Conservation (phyloP, 2,797 vertebrate species). For the Atherinosoma microstoma region DNA sequence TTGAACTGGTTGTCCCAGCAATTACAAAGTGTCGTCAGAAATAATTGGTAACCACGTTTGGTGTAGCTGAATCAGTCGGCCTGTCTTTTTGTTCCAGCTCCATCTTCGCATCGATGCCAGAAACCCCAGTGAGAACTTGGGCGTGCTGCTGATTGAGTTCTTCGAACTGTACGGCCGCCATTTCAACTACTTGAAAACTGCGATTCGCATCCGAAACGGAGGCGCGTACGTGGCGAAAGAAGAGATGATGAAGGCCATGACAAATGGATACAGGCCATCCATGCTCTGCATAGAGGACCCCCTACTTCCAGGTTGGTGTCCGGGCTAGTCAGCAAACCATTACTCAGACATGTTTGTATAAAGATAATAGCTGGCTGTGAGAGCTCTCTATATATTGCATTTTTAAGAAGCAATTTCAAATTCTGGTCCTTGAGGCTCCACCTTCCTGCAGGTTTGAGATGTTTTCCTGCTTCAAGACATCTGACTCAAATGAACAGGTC, state of each 20-base stretch:
- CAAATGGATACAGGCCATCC: conserved; percentile 93
- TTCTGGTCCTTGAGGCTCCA: too few relatives aligned
- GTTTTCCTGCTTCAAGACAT: too few relatives aligned
- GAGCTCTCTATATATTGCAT: neutral
- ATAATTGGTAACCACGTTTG: neutral
- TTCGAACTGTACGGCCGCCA: conserved; percentile 98
- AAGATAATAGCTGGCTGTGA: neutral
- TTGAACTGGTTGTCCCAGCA: neutral
- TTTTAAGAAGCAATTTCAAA: too few relatives aligned
- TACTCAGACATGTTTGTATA: too few relatives aligned
- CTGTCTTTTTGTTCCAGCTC: conserved; percentile 78
- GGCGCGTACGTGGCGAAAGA: conserved; percentile 97
- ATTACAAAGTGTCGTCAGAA: neutral
- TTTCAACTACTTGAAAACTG: conserved; percentile 99
- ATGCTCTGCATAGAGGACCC: conserved; percentile 99
- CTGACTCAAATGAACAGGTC: too few relatives aligned
- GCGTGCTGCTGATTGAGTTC: conserved; percentile 97
- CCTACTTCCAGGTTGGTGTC: conserved; percentile 88
- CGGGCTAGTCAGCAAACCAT: neutral
- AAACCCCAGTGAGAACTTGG: conserved; percentile 92
- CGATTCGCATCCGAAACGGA: conserved; percentile 95
- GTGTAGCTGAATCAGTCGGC: neutral
- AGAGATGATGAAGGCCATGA: conserved; percentile 97
- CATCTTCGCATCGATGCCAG: conserved; percentile 95
- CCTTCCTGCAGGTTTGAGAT: too few relatives aligned